Evolutionary conservation across 2,113 vertebrate genomes (phyloP).

Genomic region (Crocuta crocuta): DNA sequence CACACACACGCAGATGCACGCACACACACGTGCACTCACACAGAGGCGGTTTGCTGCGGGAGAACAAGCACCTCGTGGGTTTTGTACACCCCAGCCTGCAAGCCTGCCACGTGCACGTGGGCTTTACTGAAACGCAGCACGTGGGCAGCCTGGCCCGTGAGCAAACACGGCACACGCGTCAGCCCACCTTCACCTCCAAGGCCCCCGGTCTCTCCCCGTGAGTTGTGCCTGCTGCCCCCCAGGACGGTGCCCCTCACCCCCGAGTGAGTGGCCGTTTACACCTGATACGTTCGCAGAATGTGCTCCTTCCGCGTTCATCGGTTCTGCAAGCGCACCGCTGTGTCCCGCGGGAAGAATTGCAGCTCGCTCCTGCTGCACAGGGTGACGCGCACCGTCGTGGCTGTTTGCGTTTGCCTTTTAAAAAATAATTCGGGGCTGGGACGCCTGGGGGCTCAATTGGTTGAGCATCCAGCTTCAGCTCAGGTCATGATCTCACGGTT

Average conservation of each 20-base stretch:
- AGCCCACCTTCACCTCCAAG: background rate
- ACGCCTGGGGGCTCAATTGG: too few relatives aligned
- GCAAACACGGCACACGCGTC: too few relatives aligned
- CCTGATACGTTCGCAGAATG: background rate
- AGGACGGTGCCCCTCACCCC: background rate
- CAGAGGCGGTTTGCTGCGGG: background rate
- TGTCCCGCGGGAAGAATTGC: background rate
- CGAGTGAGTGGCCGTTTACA: background rate
- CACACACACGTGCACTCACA: too few relatives aligned
- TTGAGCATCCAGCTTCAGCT: too few relatives aligned
- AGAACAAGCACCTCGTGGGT: background rate
- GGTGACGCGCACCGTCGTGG: rapidly evolving
- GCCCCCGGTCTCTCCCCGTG: background rate
- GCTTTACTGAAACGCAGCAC: background rate
- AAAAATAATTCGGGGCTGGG: background rate
- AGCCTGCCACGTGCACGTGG: too few relatives aligned
- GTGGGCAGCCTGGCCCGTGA: background rate
- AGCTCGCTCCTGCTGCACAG: rapidly evolving
- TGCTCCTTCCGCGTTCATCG: background rate
- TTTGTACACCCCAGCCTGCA: background rate
- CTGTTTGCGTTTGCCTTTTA: background rate
- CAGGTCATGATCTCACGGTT: too few relatives aligned
- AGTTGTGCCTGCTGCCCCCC: background rate
- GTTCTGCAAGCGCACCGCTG: background rate
- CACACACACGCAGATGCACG: background rate